Evolutionary conservation across 2,888 invertebrate genomes (phyloP).

Genomic region (Acrobeloides nanus): DNA sequence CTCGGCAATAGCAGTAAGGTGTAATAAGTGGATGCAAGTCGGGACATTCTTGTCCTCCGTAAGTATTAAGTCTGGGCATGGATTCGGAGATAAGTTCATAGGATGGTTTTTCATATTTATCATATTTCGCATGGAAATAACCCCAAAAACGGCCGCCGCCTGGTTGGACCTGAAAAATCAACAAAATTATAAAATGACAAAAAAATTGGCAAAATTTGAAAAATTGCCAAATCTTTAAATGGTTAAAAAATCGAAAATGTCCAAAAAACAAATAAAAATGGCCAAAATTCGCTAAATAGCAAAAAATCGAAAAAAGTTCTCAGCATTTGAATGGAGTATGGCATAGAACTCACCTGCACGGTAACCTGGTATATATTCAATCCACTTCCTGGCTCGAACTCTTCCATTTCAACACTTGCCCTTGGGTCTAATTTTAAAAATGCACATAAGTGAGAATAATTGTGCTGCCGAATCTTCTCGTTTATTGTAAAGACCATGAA

Average conservation of each 20-base stretch:
- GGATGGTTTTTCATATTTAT: no score
- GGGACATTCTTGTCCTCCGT: no score
- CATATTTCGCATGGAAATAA: not conserved
- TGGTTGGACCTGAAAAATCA: not conserved
- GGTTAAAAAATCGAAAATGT: no score
- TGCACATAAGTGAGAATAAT: not conserved
- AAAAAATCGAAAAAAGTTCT: not conserved
- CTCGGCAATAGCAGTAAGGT: no score
- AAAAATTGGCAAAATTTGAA: not conserved
- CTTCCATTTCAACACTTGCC: not conserved
- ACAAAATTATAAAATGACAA: not conserved
- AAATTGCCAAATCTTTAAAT: not conserved
- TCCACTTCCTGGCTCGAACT: not conserved
- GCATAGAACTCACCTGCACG: not conserved
- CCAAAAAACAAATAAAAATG: no score
- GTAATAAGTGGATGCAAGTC: no score
- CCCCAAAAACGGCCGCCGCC: not conserved
- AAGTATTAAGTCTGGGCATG: no score
- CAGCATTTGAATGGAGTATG: no score
- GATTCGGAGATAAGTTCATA: no score
- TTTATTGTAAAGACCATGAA: slow-evolving; percentile 3
- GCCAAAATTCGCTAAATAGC: not conserved
- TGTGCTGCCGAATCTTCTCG: not conserved
- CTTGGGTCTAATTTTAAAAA: not conserved
- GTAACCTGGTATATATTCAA: slow-evolving; percentile 1